Base-by-base conservation (phyloP, 2,797 vertebrate genomes). In the Euthynnus affinis region DNA sequence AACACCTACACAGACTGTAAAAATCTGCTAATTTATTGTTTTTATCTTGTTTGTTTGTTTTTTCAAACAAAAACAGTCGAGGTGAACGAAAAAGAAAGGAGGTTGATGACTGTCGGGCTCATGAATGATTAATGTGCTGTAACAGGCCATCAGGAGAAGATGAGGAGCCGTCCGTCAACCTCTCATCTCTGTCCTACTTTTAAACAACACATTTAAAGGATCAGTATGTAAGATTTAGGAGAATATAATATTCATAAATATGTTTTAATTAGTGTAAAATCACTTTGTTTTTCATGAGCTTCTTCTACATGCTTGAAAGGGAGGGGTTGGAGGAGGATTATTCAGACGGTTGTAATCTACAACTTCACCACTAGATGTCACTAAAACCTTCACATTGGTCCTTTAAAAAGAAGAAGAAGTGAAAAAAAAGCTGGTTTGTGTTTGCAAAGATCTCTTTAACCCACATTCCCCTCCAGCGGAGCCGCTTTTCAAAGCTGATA, bases 71-170 rank as follows among this genome's bases (percentile, higher is more conserved):
- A 27, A n/a, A 10, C 23, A 67, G 52, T 9, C 0, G 0, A 46
- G 22, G 63, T 46, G 58, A 40, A 53, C 27, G n/a, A 7, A 20
- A 22, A 29, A 25, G 5, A 37, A 12, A 14, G n/a, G 25, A 22
- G 46, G 57, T 48, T 63, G 52, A 9, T 12, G 63, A n/a, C 17
- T 6, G 44, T 40, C 18, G 4, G 46, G 6, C 2, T 6, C 73
- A 70, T 89, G 71, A 88, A 88, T 82, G 67, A 84, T 89, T 4
- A 42, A 87, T 80, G 78, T n/a, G 37, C 25, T 60, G 82, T 37
- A 82, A 88, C 22, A 3, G n/a, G 71, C 76, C 53, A 64, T 58
- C 2, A 9, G n/a, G n/a, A 22, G 13, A 2, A 22, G 70, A 55
- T 27, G 8, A 7, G 44, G 25, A 58, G 42, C 12, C 5, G 25